phyloP scores from a whole-genome alignment of 2,888 invertebrate genomes.

The Xestoiulus laeticollis region DNA sequence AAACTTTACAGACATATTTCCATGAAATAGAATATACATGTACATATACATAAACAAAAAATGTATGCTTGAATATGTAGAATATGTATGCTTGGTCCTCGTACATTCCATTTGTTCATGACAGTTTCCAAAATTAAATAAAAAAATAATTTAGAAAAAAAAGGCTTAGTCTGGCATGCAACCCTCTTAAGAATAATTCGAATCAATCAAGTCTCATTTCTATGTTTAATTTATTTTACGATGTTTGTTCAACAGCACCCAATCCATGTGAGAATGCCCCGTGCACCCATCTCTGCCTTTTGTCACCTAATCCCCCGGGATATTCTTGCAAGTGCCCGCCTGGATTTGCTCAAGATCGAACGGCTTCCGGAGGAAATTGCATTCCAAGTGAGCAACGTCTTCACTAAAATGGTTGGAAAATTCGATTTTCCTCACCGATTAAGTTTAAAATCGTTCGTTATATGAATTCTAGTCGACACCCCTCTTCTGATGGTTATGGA shows the following conservation, averaged over 20 bases:
- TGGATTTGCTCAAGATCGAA: slow-evolving; percentile 70
- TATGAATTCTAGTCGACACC: slow-evolving; percentile 73
- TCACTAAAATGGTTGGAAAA: not conserved
- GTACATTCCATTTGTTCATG: too few species aligned
- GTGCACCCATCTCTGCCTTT: slow-evolving; percentile 91
- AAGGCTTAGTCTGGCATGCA: too few species aligned
- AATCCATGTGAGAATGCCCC: slow-evolving; percentile 78
- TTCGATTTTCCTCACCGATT: not conserved
- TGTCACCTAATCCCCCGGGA: slow-evolving; percentile 78
- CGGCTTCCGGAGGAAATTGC: slow-evolving; percentile 57
- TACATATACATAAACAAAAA: too few species aligned
- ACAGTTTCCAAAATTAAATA: too few species aligned
- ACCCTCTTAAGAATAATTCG: too few species aligned
- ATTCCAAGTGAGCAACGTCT: slow-evolving; percentile 59
- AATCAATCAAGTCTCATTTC: too few species aligned
- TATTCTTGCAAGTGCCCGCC: slow-evolving; percentile 93
- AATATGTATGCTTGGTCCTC: too few species aligned
- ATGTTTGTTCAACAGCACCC: slow-evolving; percentile 62
- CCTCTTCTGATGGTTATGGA: slow-evolving; percentile 90
- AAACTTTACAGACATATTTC: too few species aligned
- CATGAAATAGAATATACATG: too few species aligned
- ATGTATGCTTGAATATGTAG: too few species aligned
- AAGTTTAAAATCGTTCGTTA: not conserved
- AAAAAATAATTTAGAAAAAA: too few species aligned
- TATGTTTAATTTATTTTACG: too few species aligned